These are phyloP conservation scores for Apis laboriosa DNA, from an alignment of 1,140 invertebrate genomes.

Conservation along the genomic window DNA sequence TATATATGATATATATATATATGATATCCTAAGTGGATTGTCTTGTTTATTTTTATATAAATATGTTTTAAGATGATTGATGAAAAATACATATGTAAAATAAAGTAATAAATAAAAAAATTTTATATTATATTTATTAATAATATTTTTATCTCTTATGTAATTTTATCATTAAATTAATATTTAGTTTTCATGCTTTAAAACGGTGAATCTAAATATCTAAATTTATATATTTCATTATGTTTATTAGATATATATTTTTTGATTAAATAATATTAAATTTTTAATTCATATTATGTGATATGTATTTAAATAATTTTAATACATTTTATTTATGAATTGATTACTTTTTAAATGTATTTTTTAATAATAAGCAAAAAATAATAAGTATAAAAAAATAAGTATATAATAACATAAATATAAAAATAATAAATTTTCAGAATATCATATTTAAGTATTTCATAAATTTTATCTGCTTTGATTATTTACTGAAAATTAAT, in stretches of 20 bases:
- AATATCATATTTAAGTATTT: not conserved
- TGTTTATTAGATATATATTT: not conserved
- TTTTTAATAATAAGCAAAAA: not conserved
- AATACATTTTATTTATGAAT: constrained; percentile 30
- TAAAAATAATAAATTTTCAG: constrained; percentile 17
- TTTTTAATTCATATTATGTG: too few relatives aligned
- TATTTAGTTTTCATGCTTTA: not conserved
- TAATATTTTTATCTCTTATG: not conserved
- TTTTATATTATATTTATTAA: not conserved
- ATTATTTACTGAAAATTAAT: not conserved
- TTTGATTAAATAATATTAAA: too few relatives aligned
- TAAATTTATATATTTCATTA: not conserved
- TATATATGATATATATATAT: constrained; percentile 12
- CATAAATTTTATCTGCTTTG: not conserved
- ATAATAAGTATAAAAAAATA: not conserved
- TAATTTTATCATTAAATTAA: not conserved
- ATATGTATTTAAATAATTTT: constrained; percentile 39
- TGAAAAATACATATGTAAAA: not conserved
- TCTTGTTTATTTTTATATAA: not conserved
- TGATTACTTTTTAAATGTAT: not conserved
- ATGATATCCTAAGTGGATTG: not conserved
- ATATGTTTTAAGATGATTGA: not conserved
- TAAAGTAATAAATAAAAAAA: not conserved
- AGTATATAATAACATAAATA: not conserved
- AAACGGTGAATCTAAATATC: not conserved